These are phyloP conservation scores for Drosophila auraria DNA, from an alignment of 1,140 invertebrate species.

Conservation along the genomic window DNA sequence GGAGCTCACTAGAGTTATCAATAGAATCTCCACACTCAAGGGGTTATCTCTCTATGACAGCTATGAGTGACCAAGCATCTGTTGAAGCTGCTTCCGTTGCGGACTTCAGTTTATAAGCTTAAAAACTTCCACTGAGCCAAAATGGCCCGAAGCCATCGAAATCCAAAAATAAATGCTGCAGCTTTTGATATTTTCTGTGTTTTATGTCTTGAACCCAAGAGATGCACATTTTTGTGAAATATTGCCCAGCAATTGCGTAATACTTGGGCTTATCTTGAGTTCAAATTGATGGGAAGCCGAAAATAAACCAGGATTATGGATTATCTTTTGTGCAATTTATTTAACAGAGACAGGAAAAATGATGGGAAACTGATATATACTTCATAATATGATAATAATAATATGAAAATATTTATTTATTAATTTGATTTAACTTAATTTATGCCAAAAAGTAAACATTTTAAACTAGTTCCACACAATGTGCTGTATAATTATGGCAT, in stretches of 20 bases:
- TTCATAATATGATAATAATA: too few relatives aligned
- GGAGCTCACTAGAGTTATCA: slow-evolving; percentile 21
- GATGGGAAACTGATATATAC: not conserved
- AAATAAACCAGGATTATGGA: slow-evolving; percentile 14
- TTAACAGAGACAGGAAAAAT: not conserved
- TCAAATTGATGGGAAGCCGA: slow-evolving; percentile 5
- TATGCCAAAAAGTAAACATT: not conserved
- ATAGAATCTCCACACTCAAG: slow-evolving; percentile 23
- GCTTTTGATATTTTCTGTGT: slow-evolving; percentile 6
- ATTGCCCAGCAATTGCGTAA: slow-evolving; percentile 28
- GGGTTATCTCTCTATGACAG: slow-evolving; percentile 27
- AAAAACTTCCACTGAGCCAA: slow-evolving; percentile 24
- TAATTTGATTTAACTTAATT: not conserved
- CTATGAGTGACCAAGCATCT: slow-evolving; percentile 10
- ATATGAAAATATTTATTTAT: not conserved
- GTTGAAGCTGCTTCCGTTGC: slow-evolving; percentile 30
- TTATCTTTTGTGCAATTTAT: slow-evolving; percentile 1
- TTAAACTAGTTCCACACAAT: slow-evolving; percentile 14
- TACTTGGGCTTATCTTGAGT: slow-evolving; percentile 23
- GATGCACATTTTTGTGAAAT: slow-evolving; percentile 15
- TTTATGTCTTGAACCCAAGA: not conserved
- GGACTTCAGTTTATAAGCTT: slow-evolving; percentile 4
- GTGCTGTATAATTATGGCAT: not conserved
- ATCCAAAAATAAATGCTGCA: not conserved
- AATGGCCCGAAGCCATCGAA: slow-evolving; percentile 12